phyloP scores from a whole-genome alignment of 1,140 invertebrate species.

The Zaprionus davidi region DNA sequence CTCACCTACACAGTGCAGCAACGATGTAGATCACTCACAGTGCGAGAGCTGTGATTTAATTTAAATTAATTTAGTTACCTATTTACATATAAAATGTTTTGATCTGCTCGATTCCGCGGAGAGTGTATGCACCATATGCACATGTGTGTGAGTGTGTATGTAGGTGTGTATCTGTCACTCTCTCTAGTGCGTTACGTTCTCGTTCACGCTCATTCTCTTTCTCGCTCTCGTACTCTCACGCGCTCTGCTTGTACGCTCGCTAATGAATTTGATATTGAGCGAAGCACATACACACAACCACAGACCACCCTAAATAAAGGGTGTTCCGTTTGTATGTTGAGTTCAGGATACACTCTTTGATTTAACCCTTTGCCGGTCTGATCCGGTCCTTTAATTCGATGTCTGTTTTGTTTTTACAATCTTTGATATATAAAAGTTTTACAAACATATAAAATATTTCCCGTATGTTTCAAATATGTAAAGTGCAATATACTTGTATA shows the following conservation, averaged over 20 bases:
- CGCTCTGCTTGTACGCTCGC: constrained; percentile 5
- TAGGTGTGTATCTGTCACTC: constrained; percentile 12
- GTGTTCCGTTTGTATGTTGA: constrained; percentile 34
- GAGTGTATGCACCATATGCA: constrained; percentile 1
- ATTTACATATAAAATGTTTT: constrained; percentile 23
- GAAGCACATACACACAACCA: constrained; percentile 16
- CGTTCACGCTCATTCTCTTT: constrained; percentile 1
- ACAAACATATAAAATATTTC: too few relatives aligned
- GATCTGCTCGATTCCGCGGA: constrained; percentile 19
- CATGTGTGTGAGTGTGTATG: neutral
- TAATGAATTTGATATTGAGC: constrained; percentile 40
- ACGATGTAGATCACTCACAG: constrained; percentile 12
- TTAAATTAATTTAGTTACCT: constrained; percentile 41
- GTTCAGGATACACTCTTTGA: neutral
- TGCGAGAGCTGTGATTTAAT: constrained; percentile 40
- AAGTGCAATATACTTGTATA: too few relatives aligned
- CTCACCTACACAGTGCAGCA: neutral
- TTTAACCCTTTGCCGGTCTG: too few relatives aligned
- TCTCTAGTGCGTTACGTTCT: constrained; percentile 6
- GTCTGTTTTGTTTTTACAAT: too few relatives aligned
- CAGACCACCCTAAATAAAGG: constrained; percentile 42
- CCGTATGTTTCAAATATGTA: too few relatives aligned
- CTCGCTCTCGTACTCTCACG: constrained; percentile 10
- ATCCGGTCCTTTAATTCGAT: too few relatives aligned
- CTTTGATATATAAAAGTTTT: too few relatives aligned